phyloP scores from a whole-genome alignment of 2,888 invertebrate genomes.

The Diaperis boleti region DNA sequence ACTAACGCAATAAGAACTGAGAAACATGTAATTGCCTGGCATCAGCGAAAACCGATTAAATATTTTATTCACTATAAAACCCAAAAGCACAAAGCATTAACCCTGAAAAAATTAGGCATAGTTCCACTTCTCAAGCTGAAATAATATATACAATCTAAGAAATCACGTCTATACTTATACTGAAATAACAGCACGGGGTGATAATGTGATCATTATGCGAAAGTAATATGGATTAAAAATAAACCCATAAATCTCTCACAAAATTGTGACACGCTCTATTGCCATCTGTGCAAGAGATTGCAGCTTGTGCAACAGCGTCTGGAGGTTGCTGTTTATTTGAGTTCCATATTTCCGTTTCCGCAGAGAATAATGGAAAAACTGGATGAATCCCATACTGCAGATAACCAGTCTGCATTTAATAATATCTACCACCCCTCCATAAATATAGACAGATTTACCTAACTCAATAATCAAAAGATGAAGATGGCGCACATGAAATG shows the following conservation, averaged over 20 bases:
- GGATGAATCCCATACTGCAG: background rate
- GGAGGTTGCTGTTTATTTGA: too few species aligned
- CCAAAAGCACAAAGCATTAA: slow-evolving; percentile 19
- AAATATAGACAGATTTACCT: slow-evolving; percentile 20
- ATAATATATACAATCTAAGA: slow-evolving; percentile 14
- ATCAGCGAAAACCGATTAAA: background rate
- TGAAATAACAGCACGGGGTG: background rate
- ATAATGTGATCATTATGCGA: background rate
- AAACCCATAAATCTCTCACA: background rate
- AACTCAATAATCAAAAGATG: slow-evolving; percentile 32
- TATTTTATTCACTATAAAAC: slow-evolving; percentile 9
- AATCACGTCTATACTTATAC: slow-evolving; percentile 15
- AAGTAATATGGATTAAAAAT: background rate
- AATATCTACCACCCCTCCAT: too few species aligned
- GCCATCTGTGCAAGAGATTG: background rate
- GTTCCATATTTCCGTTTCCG: too few species aligned
- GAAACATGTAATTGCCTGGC: slow-evolving; percentile 5
- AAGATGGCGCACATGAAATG: slow-evolving; percentile 36
- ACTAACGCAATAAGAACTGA: background rate
- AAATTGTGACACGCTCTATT: background rate
- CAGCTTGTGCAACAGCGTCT: too few species aligned
- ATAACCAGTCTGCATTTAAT: too few species aligned
- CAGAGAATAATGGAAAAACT: too few species aligned
- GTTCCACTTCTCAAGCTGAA: slow-evolving; percentile 14
- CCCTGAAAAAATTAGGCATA: slow-evolving; percentile 8